A percentile compares a stretch with the other conserved stretches of the same genome.
phyloP scores from a whole-genome alignment of 2,797 vertebrate species.

The Centropyge bicolor region DNA sequence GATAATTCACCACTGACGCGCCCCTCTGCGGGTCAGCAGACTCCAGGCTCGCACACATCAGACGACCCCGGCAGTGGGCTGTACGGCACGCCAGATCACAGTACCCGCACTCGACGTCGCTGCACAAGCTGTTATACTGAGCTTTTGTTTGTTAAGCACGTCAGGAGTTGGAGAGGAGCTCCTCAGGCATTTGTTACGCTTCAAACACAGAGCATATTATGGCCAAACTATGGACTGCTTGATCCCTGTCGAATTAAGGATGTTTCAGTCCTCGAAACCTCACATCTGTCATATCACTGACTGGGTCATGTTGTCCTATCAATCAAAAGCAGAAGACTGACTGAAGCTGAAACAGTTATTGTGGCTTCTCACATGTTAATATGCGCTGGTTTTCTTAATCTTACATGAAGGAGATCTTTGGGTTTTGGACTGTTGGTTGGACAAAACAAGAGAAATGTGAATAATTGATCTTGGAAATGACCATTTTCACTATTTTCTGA shows the following conservation, averaged over 20 bases:
- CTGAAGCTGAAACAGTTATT: not conserved
- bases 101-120: slow-evolving; percentile 3
- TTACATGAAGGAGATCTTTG: not conserved
- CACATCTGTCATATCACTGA: not conserved
- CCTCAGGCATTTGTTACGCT: not conserved
- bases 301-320: not conserved
- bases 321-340: not conserved
- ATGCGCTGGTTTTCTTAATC: not conserved
- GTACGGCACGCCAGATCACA: slow-evolving; percentile 17
- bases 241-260: slow-evolving; percentile 7
- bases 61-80: not conserved
- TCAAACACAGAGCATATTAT: slow-evolving; percentile 18
- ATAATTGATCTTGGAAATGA: not conserved
- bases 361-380: not conserved
- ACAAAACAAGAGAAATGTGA: no score
- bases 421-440: not conserved
- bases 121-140: not conserved
- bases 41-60: not conserved
- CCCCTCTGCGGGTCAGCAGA: slow-evolving; percentile 48
- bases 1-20: slow-evolving; percentile 25
- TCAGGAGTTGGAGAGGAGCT: slow-evolving; percentile 18
- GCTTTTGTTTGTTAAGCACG: slow-evolving; percentile 22
- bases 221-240: slow-evolving; percentile 27
- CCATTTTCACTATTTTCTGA: not conserved
- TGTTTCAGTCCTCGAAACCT: not conserved